Conservation (phyloP, 1,140 invertebrate species). For the Trichogramma pretiosum region DNA sequence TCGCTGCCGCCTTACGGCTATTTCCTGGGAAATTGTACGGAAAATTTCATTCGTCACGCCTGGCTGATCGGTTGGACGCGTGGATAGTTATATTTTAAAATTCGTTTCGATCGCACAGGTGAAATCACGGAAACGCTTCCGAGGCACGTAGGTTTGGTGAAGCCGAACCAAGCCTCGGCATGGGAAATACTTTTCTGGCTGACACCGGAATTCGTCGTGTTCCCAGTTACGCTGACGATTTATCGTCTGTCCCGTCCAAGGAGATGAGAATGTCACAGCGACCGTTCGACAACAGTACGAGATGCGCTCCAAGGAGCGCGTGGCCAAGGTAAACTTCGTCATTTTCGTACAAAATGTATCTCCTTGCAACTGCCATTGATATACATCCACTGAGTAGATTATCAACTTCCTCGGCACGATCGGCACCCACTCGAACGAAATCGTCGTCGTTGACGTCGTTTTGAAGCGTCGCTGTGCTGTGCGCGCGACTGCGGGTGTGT, state of each 20-base stretch:
- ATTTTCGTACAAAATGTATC: constrained; percentile 7
- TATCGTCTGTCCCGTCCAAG: constrained; percentile 38
- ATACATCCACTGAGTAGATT: too few relatives aligned
- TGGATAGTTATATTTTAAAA: not conserved
- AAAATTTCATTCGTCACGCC: not conserved
- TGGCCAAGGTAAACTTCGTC: constrained; percentile 28
- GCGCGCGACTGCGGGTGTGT: too few relatives aligned
- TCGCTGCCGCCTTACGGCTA: constrained; percentile 56
- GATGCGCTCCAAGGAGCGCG: constrained; percentile 29
- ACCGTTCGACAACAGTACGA: constrained; percentile 31
- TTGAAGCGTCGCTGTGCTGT: too few relatives aligned
- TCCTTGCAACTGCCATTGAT: constrained; percentile 16
- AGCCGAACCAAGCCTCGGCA: constrained; percentile 52
- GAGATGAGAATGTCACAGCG: constrained; percentile 35
- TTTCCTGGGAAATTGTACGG: constrained; percentile 48
- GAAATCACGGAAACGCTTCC: constrained; percentile 54
- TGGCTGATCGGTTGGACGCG: not conserved
- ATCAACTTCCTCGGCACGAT: too few relatives aligned
- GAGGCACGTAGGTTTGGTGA: constrained; percentile 61
- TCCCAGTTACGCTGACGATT: constrained; percentile 43
- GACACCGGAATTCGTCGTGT: constrained; percentile 54
- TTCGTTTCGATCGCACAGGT: constrained; percentile 34
- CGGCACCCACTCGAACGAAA: too few relatives aligned
- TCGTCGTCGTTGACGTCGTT: too few relatives aligned
- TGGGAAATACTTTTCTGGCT: constrained; percentile 57